A percentile compares a stretch with the other conserved stretches of the same genome.
These are phyloP conservation scores for Amphiura filiformis DNA, from an alignment of 35 echinoderm and acorn worm genomes.

Conservation along the genomic window DNA sequence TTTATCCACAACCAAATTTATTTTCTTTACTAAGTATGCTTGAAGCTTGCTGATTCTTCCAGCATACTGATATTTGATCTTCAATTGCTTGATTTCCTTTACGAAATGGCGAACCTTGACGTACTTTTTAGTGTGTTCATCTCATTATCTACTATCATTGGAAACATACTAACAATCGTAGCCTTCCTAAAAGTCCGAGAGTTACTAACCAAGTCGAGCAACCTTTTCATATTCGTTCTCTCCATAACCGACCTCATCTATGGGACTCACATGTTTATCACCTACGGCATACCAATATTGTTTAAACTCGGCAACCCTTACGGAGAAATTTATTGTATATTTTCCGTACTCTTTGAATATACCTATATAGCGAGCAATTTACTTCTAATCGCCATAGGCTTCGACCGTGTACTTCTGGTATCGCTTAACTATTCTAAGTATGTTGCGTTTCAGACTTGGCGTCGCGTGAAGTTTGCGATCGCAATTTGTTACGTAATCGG, in stretches of 20 bases:
- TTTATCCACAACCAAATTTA: too few relatives aligned
- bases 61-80: too few relatives aligned
- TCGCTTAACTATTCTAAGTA: neutral
- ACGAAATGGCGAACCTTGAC: neutral
- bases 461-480: neutral
- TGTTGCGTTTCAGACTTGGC: neutral
- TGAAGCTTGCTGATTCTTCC: too few relatives aligned
- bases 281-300: neutral
- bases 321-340: neutral
- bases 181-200: neutral
- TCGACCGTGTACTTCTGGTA: neutral
- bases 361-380: neutral
- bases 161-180: neutral
- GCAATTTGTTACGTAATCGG: neutral
- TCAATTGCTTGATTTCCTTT: too few relatives aligned
- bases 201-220: neutral
- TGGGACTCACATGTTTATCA: neutral
- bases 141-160: neutral
- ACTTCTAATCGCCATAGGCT: neutral
- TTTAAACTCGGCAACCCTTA: neutral
- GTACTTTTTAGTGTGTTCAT: neutral
- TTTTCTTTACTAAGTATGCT: too few relatives aligned
- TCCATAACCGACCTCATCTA: neutral
- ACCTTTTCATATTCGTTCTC: neutral
- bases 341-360: neutral